phyloP scores from a whole-genome alignment of 1,140 invertebrate genomes.

The Musca domestica region DNA sequence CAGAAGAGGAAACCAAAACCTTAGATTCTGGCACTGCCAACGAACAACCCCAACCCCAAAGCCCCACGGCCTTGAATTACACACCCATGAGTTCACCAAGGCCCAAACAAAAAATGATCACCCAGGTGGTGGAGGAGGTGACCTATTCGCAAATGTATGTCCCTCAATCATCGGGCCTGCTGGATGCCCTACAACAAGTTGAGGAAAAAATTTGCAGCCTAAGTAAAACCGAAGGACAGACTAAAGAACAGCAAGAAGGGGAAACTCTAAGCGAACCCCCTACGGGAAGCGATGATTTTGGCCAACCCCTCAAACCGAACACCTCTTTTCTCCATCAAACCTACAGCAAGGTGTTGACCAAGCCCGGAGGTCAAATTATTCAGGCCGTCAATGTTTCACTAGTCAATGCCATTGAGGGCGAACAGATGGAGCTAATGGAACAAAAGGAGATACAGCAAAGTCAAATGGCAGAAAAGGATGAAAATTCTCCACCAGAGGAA shows the following conservation, averaged over 20 bases:
- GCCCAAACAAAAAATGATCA: not conserved
- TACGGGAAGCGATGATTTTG: constrained; percentile 47
- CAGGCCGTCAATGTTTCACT: constrained; percentile 46
- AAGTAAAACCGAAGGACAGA: not conserved
- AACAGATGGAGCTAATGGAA: constrained; percentile 46
- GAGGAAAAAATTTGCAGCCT: constrained; percentile 38
- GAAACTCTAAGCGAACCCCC: constrained; percentile 21
- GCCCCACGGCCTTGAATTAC: not conserved
- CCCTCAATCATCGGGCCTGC: constrained; percentile 39
- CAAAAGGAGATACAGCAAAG: constrained; percentile 34
- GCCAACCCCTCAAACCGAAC: constrained; percentile 44
- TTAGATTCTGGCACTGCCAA: too few species aligned
- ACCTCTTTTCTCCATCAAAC: constrained; percentile 44
- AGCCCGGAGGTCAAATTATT: constrained; percentile 36
- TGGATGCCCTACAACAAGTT: constrained; percentile 39
- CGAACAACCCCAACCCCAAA: too few species aligned
- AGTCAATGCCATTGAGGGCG: constrained; percentile 44
- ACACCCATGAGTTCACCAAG: not conserved
- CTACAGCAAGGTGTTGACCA: constrained; percentile 41
- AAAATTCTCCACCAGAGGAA: not conserved
- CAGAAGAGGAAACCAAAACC: not conserved
- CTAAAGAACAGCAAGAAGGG: not conserved
- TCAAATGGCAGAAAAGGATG: not conserved
- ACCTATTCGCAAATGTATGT: constrained; percentile 17
- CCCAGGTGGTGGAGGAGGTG: not conserved